Evolutionary conservation across 2,797 vertebrate genomes (phyloP), one percentile per base, ranked within the genome.

Genomic region (Loriculus beryllinus): DNA sequence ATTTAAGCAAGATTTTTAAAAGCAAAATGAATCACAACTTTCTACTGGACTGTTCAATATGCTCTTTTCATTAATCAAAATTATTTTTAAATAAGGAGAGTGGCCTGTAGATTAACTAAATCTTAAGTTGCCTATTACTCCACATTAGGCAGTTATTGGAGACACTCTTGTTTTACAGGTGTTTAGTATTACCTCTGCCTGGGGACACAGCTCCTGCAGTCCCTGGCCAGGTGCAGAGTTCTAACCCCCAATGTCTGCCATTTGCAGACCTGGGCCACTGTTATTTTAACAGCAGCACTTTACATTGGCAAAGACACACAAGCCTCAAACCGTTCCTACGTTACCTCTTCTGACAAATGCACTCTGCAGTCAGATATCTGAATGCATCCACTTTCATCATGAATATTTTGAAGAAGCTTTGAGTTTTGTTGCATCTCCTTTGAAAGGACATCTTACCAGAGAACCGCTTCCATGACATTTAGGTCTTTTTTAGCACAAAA

Each of bases 1-100:
- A 75, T 23, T 80, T 60, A 88, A 88, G 43, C 2, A 89, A 86
- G 25, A 23, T 45, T 82, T 77, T 74, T 60, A 70, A 70, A 87
- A 85, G n/a, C 14, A 76, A 87, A 49, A 54, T 35, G 33, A 83
- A 29, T 7, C 12, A 63, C 76, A 76, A 26, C 19, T 45, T 64
- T 49, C 45, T 40, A 28, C 28, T n/a, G 48, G 22, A 39, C 22
- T 77, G 7, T 28, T 71, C 21, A 17, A 9, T 14, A 10, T 42
- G 7, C 11, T 80, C 10, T 62, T 57, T 42, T 39, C 28, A 47
- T 77, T 62, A 42, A 84, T 3, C 67, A 51, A 45, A 67, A 48
- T 49, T 76, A 60, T 17, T 63, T 76, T 83, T 56, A 7, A 52
- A 48, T 40, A 69, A 13, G 18, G 13, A 87, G 6, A 68, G 43